Percentiles rank a stretch among this genome's conserved stretches.
Conservation (phyloP, 2,113 vertebrate species). For the Fulica atra region DNA sequence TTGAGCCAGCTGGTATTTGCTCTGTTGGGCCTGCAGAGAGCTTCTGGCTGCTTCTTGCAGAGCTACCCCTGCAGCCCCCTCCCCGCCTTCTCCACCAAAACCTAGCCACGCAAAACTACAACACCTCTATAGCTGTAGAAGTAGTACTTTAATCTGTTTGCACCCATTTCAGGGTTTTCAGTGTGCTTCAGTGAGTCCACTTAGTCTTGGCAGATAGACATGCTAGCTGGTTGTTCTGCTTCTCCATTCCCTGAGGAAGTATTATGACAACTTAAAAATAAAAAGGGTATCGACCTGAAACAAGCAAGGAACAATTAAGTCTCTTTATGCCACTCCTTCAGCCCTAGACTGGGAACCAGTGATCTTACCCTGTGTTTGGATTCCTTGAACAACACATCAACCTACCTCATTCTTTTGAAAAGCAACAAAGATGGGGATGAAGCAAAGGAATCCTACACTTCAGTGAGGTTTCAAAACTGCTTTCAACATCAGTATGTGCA, state of each 20-base stretch:
- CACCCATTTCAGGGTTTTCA: background rate
- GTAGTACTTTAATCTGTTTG: background rate
- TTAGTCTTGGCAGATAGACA: background rate
- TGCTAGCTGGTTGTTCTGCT: background rate
- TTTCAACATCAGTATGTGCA: background rate
- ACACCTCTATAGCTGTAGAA: background rate
- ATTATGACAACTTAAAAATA: background rate
- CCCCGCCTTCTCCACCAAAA: no score
- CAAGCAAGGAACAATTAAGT: background rate
- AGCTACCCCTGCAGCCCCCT: no score
- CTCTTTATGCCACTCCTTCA: background rate
- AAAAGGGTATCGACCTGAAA: background rate
- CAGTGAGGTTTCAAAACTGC: background rate
- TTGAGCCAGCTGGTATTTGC: no score
- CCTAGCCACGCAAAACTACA: no score
- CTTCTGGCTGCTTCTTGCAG: no score
- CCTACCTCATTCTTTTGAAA: background rate
- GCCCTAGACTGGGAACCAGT: background rate
- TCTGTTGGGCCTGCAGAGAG: no score
- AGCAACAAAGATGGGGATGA: background rate
- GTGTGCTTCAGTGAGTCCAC: fast-evolving
- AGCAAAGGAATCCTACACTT: background rate
- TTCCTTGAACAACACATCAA: background rate
- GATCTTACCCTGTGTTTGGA: background rate
- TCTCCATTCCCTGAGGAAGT: background rate